Conservation (phyloP, 2,113 vertebrate species). For the Phalacrocorax brasilianus region DNA sequence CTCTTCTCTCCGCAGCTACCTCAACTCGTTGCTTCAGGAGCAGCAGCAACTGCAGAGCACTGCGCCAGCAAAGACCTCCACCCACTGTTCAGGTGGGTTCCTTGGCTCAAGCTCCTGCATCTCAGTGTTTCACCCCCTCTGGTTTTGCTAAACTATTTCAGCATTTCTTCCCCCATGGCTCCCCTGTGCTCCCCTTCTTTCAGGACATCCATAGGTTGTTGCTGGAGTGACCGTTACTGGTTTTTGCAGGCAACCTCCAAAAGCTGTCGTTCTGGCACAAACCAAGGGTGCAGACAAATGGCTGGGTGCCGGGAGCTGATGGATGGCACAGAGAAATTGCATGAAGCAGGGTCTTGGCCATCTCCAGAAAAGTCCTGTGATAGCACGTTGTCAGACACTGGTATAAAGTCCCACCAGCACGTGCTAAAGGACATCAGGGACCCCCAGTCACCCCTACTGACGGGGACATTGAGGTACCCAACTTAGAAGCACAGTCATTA, state of each 20-base stretch:
- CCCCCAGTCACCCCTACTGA: too few species aligned
- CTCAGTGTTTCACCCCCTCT: background rate
- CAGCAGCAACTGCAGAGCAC: background rate
- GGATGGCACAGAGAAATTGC: background rate
- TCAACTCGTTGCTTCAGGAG: fast-evolving
- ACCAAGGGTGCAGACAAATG: background rate
- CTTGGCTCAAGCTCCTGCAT: background rate
- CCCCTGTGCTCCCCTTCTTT: background rate
- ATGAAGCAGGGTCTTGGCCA: background rate
- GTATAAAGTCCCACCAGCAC: background rate
- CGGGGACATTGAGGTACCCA: background rate
- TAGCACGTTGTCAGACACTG: fast-evolving
- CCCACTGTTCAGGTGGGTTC: background rate
- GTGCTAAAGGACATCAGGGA: background rate
- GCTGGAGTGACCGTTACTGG: fast-evolving
- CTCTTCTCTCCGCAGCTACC: fast-evolving
- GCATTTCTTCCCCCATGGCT: background rate
- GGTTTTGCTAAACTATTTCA: background rate
- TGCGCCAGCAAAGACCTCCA: background rate
- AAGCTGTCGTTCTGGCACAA: background rate
- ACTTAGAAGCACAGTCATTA: background rate
- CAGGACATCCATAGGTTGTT: background rate
- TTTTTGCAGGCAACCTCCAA: background rate
- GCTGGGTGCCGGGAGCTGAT: background rate
- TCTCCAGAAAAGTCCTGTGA: background rate